Evolutionary conservation across 2,888 invertebrate species (phyloP).

Genomic region (Eulithis prunata): DNA sequence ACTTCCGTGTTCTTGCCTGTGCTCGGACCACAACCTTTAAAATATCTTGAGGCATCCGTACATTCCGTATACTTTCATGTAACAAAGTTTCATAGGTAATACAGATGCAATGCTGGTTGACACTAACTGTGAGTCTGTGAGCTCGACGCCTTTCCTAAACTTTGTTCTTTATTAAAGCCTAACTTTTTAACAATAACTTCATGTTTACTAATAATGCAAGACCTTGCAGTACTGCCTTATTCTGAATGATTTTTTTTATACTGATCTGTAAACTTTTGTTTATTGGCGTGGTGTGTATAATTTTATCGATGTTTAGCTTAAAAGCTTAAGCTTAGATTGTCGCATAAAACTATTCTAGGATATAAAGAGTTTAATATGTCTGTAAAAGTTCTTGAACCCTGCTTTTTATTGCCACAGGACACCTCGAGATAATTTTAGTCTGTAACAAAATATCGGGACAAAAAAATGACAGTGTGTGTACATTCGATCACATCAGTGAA

Average conservation of each 20-base stretch:
- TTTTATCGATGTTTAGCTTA: no score
- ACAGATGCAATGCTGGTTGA: no score
- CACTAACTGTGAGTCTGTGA: constrained; percentile 1
- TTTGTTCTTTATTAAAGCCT: constrained; percentile 9
- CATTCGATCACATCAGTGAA: constrained; percentile 10
- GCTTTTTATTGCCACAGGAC: constrained; percentile 2
- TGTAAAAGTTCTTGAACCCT: background rate
- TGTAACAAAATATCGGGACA: constrained; percentile 25
- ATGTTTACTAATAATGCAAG: constrained; percentile 21
- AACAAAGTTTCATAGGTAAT: no score
- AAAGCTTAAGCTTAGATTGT: background rate
- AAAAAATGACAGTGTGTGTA: constrained; percentile 19
- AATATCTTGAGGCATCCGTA: no score
- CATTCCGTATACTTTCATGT: no score
- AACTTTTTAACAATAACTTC: constrained; percentile 24
- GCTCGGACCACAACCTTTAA: no score
- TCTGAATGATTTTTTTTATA: constrained; percentile 15
- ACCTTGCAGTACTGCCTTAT: background rate
- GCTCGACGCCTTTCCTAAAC: constrained; percentile 5
- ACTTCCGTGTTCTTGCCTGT: no score
- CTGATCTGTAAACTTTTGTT: constrained; percentile 16
- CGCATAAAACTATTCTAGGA: background rate
- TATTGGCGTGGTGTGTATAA: constrained; percentile 1
- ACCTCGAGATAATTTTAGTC: constrained; percentile 9
- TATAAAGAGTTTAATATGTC: no score